Evolutionary conservation across 2,888 invertebrate genomes (phyloP), one percentile per base, ranked within the genome.

Genomic region (Andrena hattorfiana): DNA sequence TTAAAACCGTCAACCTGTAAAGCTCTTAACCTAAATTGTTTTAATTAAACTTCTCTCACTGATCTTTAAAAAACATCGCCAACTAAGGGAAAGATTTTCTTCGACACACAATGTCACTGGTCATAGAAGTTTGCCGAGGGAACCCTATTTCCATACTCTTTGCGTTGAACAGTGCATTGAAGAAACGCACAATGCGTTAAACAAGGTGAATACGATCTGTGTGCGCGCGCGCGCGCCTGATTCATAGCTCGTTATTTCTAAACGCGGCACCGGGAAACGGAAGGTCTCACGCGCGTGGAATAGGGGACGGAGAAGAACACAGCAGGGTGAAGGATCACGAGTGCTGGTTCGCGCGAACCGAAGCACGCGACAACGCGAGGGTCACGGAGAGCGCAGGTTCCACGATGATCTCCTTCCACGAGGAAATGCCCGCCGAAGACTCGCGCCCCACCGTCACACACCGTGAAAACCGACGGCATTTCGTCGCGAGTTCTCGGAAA

Each of bases 391-490:
- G 84, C 84, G 84, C 84, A 84, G 78, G 84, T 78, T 76, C 82
- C 23, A 64, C 70, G 49, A 67, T 64, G 30, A 63, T 73, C 83
- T 83, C 83, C 83, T 83, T 73, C 83, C 81, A 83, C 69, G 66
- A 56, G 73, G 82, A 70, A 77, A 66, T 56, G 70, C 72, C 20
- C 28, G 64, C 60, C 2, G 42, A 70, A 63, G 51, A 64, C 20
- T 51, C 28, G 10, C 30, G 48, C 71, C 56, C 84, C 79, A 69
- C 73, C 67, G 75, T 56, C 42, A 54, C 13, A 3, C 35, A 63
- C 71, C 80, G 82, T 84, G 84, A 87, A 87, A 89, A 86, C 80
- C 83, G 66, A 70, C 83, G 77, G 81, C 90, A 90, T 85, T 90
- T 87, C 83, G 86, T 83, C 83, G 85, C 80, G 85, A 86, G 85